Conservation (phyloP, 2,888 invertebrate genomes). For the Mechanitis messenoides region DNA sequence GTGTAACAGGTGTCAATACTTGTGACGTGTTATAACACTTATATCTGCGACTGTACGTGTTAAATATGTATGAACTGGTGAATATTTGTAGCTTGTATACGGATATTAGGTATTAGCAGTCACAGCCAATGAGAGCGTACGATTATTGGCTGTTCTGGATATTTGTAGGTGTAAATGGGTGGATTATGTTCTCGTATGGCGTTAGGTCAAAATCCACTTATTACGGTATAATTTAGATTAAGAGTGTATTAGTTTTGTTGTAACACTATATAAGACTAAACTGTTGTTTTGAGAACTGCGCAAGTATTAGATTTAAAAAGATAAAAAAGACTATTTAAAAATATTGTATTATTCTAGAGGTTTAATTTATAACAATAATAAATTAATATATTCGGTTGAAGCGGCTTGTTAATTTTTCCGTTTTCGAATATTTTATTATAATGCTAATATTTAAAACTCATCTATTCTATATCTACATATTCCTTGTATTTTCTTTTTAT, state of each 20-base stretch:
- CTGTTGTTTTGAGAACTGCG: too few relatives aligned
- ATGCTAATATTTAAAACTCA: too few relatives aligned
- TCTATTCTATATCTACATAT: too few relatives aligned
- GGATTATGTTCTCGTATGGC: not conserved
- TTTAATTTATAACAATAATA: too few relatives aligned
- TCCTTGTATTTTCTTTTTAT: too few relatives aligned
- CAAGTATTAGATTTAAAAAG: too few relatives aligned
- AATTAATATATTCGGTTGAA: too few relatives aligned
- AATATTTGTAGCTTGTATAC: not conserved
- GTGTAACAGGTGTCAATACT: conserved; percentile 58
- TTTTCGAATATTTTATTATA: too few relatives aligned
- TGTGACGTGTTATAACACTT: conserved; percentile 25
- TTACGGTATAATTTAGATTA: not conserved
- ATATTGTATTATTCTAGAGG: too few relatives aligned
- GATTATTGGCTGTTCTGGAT: conserved; percentile 3
- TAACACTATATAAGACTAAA: not conserved
- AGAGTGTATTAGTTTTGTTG: not conserved
- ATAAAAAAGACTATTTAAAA: too few relatives aligned
- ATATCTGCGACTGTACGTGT: conserved; percentile 16
- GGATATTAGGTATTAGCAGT: conserved; percentile 5
- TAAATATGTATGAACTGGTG: not conserved
- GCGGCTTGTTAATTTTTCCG: too few relatives aligned
- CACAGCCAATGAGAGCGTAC: not conserved
- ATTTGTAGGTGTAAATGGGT: conserved; percentile 1
- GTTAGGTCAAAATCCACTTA: not conserved